Evolutionary conservation across 2,797 vertebrate genomes (phyloP), one percentile per base, ranked within the genome.

Genomic region (Brachyalestes nurse): DNA sequence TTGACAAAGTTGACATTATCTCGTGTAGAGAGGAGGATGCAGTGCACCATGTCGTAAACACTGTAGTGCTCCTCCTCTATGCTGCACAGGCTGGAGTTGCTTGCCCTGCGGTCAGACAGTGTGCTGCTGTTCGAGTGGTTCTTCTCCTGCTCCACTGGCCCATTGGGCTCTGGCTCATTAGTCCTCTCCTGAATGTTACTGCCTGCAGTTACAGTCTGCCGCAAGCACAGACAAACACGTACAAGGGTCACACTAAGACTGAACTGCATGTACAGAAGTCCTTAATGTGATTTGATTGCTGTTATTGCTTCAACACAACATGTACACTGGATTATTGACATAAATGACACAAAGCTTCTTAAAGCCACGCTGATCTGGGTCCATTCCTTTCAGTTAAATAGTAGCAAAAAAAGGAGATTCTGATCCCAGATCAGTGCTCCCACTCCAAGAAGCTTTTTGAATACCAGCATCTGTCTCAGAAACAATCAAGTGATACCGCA

Each of bases 1-100:
- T 98, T 97, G 88, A 99, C 96, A n/a, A 99, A 99, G 89, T 99
- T 99, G 81, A 99, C 92, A 16, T 99, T 98, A 83, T 98, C 98
- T 0, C 97, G 92, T 0, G 97, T 98, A 82, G 98, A 99, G 28
- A 99, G 87, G 28, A 99, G 94, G 86, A 99, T 97, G 84, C 90
- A 92, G 72, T 98, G 97, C 86, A 99, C 98, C 97, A 98, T 97
- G 82, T 98, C 97, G 2, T 99, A 99, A 61, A 96, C 96, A 0
- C 87, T 47, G 0, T 94, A 94, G 78, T 99, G 95, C 86, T 99
- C 97, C 88, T 99, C 98, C 51, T 98, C 97, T 0, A 99, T 93
- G 91, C 97, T 98, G 90, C 98, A 99, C 72, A 99, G 92, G 88
- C 97, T 99, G 84, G 95, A 95, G 86, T 91, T 95, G 79, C 97